phyloP scores from a whole-genome alignment of 1,140 invertebrate species.

The Drusus annulatus region DNA sequence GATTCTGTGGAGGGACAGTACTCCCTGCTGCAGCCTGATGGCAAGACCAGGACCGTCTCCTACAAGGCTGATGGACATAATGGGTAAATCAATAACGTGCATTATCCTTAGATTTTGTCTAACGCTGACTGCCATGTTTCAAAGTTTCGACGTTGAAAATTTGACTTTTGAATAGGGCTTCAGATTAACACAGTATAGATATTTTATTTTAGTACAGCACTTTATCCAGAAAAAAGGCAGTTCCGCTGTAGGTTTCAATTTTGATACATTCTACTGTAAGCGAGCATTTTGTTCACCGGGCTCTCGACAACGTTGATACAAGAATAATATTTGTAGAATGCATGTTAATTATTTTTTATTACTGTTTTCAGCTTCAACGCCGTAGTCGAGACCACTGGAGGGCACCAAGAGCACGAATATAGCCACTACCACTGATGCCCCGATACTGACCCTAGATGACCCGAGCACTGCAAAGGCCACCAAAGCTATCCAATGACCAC shows the following conservation, averaged over 20 bases:
- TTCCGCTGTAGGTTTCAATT: no score
- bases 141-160: no score
- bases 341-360: background rate
- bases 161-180: no score
- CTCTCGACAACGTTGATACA: no score
- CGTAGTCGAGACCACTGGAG: constrained; percentile 50
- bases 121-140: no score
- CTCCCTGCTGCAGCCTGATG: constrained; percentile 70
- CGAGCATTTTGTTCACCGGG: no score
- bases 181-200: no score
- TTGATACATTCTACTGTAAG: no score
- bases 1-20: constrained; percentile 72
- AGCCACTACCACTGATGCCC: constrained; percentile 45
- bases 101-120: no score
- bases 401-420: constrained; percentile 14
- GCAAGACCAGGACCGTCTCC: constrained; percentile 68
- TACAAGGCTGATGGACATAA: constrained; percentile 69
- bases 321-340: no score
- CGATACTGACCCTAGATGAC: background rate
- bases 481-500: background rate
- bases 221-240: no score
- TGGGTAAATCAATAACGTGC: constrained; percentile 61
- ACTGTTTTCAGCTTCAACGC: constrained; percentile 50
- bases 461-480: background rate
- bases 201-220: no score